phyloP scores from a whole-genome alignment of 2,888 invertebrate genomes.

The Hemistola chrysoprasaria region DNA sequence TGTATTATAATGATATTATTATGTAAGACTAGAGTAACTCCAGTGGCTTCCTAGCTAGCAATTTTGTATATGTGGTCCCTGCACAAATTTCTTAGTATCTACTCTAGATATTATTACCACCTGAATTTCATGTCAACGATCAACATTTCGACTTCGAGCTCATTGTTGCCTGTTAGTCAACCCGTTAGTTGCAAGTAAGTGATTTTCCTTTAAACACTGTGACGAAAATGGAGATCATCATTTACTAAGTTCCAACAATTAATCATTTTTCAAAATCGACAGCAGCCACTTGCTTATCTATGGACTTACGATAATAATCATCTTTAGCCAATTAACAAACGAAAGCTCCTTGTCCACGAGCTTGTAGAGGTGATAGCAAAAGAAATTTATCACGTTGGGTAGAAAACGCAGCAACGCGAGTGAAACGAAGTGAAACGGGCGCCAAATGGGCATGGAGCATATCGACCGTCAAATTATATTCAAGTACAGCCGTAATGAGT shows the following conservation, averaged over 20 bases:
- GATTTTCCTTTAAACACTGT: too few relatives aligned
- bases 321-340: slow-evolving; percentile 12
- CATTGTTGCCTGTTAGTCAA: too few relatives aligned
- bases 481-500: slow-evolving; percentile 57
- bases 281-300: slow-evolving; percentile 8
- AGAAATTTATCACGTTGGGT: slow-evolving; percentile 53
- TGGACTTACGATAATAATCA: slow-evolving; percentile 5
- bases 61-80: too few relatives aligned
- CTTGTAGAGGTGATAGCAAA: slow-evolving; percentile 50
- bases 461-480: slow-evolving; percentile 73
- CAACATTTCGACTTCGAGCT: too few relatives aligned
- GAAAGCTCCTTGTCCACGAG: slow-evolving; percentile 19
- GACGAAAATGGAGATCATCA: not conserved
- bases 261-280: slow-evolving; percentile 5
- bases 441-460: slow-evolving; percentile 66
- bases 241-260: slow-evolving; percentile 2
- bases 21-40: too few relatives aligned
- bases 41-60: too few relatives aligned
- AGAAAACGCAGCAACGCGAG: slow-evolving; percentile 61
- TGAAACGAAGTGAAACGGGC: slow-evolving; percentile 70
- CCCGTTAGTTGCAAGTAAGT: too few relatives aligned
- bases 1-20: too few relatives aligned
- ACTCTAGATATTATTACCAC: too few relatives aligned
- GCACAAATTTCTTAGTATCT: too few relatives aligned
- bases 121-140: too few relatives aligned